Base-by-base conservation (phyloP, 2,797 vertebrate genomes). In the Syngnathus acus region DNA sequence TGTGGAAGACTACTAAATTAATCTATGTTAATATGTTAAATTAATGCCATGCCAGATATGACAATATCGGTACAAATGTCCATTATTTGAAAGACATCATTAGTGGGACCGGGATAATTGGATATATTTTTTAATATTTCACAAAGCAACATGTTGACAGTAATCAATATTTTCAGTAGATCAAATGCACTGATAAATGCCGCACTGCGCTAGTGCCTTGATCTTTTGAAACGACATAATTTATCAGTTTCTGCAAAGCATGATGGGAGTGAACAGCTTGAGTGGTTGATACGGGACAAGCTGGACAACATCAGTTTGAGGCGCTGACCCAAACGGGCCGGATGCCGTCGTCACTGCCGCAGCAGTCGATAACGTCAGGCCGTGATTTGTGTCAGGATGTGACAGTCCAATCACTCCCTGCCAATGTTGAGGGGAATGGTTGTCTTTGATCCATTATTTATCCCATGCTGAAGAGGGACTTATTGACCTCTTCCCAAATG, bases 371-470 rank as follows among this genome's bases (percentile, higher is more conserved):
- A 39, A 19, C 3, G 19, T 60, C 37, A 42, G 51, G 81, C 42
- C 70, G 74, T 71, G 82, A 80, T 72, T 80, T 76, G 78, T 79
- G 84, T 70, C 77, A 23, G 64, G 76, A 74, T 76, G 84, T 76
- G 26, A 83, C 75, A 82, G 83, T 83, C 76, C 70, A 73, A 82
- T 81, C 76, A 81, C 55, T 82, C 75, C 73, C 50, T 84, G 82
- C 62, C 77, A 76, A 85, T 80, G 80, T 87, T 89, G 55, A 26
- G 23, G 53, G 26, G 14, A 88, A 90, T 60, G 78, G 82, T 86
- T 79, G 73, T 74, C 82, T 88, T 81, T 84, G 76, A 91, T 87
- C 68, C 84, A 91, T 89, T 88, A 89, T 92, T 93, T 74, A 84
- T 77, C 82, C 43, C 71, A 79, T 79, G 57, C 76, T 84, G 79